A percentile compares a stretch with the other conserved stretches of the same genome.
Conservation (phyloP, 2,797 vertebrate genomes). For the Hippopotamyrus pictus region DNA sequence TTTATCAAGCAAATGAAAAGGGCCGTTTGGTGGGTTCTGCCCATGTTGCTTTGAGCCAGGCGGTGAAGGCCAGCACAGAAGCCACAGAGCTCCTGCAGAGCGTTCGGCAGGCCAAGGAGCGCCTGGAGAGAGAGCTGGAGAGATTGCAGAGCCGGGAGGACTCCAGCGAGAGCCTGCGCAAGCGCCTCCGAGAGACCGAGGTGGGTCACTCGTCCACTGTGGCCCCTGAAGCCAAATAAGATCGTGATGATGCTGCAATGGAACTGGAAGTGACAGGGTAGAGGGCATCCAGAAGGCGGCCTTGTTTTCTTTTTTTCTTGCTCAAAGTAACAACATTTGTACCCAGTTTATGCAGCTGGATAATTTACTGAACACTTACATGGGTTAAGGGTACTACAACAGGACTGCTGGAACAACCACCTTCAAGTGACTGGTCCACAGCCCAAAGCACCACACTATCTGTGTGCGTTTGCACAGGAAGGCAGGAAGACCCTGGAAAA, state of each 20-base stretch:
- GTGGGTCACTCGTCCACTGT: conserved; percentile 54
- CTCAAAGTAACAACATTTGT: not conserved
- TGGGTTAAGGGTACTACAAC: not conserved
- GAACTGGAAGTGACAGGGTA: not conserved
- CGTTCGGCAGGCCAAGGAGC: conserved; percentile 84
- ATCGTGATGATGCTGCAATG: not conserved
- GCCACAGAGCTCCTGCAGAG: conserved; percentile 88
- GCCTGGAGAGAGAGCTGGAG: conserved; percentile 82
- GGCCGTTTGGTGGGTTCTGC: not conserved
- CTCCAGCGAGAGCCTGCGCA: conserved; percentile 87
- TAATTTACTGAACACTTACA: not conserved
- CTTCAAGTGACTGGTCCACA: not conserved
- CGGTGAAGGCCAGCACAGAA: conserved; percentile 85
- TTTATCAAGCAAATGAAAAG: not conserved
- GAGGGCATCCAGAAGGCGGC: not conserved
- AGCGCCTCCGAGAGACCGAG: conserved; percentile 89
- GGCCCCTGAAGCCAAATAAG: not conserved
- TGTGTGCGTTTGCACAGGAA: conserved; percentile 64
- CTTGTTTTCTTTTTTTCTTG: not conserved
- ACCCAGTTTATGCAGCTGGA: not conserved
- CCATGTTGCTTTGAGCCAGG: conserved; percentile 49
- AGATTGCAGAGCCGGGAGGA: conserved; percentile 85
- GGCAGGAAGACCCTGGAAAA: conserved; percentile 94
- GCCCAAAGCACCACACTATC: not conserved
- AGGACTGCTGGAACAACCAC: not conserved